These are phyloP conservation scores for Stomatorhinus ivindoensis DNA, from an alignment of 2,113 vertebrate species.

Conservation along the genomic window DNA sequence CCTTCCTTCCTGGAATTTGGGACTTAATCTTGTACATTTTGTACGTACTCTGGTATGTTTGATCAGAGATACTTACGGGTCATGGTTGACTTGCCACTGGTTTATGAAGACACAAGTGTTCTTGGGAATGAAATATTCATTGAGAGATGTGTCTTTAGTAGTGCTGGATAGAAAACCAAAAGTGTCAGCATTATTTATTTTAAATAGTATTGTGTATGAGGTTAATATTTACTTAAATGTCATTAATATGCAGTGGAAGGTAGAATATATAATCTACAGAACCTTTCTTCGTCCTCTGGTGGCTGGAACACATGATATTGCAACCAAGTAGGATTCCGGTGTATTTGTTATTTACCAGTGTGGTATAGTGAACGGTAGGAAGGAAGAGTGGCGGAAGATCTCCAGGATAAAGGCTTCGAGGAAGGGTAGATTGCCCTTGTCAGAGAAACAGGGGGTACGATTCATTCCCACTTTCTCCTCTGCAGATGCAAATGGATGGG, in stretches of 20 bases:
- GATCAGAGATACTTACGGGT: slow-evolving; percentile 69
- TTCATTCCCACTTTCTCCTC: slow-evolving; percentile 65
- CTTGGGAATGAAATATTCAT: slow-evolving; percentile 82
- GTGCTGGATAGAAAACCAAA: slow-evolving; percentile 61
- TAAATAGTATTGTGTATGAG: not conserved
- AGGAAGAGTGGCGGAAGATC: slow-evolving; percentile 78
- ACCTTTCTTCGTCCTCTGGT: not conserved
- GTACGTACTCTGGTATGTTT: not conserved
- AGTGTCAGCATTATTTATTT: not conserved
- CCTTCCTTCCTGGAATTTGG: not conserved
- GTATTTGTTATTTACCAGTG: slow-evolving; percentile 66
- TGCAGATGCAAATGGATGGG: slow-evolving; percentile 36
- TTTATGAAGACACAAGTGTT: slow-evolving; percentile 84
- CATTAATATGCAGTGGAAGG: not conserved
- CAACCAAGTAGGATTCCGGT: too few relatives aligned
- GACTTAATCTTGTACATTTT: not conserved
- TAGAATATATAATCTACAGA: not conserved
- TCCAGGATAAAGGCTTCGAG: slow-evolving; percentile 85
- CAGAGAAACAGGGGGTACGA: slow-evolving; percentile 60
- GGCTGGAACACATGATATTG: not conserved
- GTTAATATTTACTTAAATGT: not conserved
- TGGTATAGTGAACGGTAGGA: slow-evolving; percentile 84
- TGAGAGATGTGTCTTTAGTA: slow-evolving; percentile 67
- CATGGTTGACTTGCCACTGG: slow-evolving; percentile 93
- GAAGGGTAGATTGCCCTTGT: slow-evolving; percentile 61